phyloP scores from a whole-genome alignment of 2,113 vertebrate genomes.

The Callipepla californica region DNA sequence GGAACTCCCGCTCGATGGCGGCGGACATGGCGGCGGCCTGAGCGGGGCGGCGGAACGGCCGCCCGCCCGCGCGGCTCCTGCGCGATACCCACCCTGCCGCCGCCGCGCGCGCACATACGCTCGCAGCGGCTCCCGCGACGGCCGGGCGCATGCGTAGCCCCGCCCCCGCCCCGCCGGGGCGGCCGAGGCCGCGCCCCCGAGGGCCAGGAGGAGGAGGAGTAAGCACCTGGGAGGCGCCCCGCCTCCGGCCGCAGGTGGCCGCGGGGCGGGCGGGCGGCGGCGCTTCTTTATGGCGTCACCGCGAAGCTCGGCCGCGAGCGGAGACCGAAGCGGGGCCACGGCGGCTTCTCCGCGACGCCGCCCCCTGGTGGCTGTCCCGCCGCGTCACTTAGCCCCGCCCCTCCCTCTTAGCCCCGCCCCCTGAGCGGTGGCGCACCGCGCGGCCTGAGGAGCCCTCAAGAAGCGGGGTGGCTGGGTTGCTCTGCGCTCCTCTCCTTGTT shows the following conservation, averaged over 20 bases:
- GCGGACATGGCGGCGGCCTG: constrained; percentile 59
- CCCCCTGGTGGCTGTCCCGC: too few relatives aligned
- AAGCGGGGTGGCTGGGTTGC: too few relatives aligned
- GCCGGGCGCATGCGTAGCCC: constrained; percentile 66
- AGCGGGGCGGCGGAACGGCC: background rate
- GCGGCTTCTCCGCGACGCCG: too few relatives aligned
- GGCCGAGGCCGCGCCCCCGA: background rate
- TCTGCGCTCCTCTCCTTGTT: background rate
- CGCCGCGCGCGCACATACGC: constrained; percentile 24
- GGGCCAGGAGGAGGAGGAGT: background rate
- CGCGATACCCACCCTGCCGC: background rate
- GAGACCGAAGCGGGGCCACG: too few relatives aligned
- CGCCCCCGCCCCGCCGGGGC: background rate
- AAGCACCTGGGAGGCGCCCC: background rate
- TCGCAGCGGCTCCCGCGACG: background rate
- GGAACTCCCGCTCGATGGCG: constrained; percentile 85
- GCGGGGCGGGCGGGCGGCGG: too few relatives aligned
- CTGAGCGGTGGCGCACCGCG: too few relatives aligned
- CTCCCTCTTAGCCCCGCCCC: too few relatives aligned
- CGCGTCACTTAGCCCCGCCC: too few relatives aligned
- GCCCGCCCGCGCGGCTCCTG: background rate
- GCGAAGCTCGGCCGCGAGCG: too few relatives aligned
- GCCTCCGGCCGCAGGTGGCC: too few relatives aligned
- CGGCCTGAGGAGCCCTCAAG: too few relatives aligned
- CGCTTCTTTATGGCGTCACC: too few relatives aligned